Conservation (phyloP, 2,888 invertebrate species). For the Dorcus hopei region DNA sequence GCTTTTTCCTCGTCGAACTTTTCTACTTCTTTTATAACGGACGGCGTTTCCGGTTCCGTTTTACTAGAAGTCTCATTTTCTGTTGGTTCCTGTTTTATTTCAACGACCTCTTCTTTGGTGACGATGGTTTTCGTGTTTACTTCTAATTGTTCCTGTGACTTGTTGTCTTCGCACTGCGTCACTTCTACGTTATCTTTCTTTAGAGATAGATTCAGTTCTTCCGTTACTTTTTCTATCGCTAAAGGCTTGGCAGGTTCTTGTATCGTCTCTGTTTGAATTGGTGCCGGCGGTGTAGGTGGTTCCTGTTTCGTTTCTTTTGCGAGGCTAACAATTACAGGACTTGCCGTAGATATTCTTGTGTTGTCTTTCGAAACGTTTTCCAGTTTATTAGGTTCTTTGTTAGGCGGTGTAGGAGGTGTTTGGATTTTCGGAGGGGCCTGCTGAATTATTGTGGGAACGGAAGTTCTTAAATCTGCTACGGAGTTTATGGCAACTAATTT, state of each 20-base stretch:
- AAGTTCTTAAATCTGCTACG: conserved; percentile 10
- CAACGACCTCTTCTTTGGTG: conserved; percentile 28
- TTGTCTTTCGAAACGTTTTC: conserved; percentile 3
- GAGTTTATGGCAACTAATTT: conserved; percentile 23
- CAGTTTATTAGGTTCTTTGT: background rate
- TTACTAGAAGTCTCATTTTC: background rate
- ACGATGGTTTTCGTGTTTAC: conserved; percentile 29
- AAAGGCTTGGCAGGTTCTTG: conserved; percentile 19
- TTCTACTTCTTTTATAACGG: conserved; percentile 43
- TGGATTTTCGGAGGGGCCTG: conserved; percentile 10
- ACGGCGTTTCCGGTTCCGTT: conserved; percentile 31
- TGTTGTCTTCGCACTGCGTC: conserved; percentile 26
- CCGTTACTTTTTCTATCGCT: conserved; percentile 41
- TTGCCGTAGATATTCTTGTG: conserved; percentile 43
- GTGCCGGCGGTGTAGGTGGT: background rate
- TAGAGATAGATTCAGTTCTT: conserved; percentile 39
- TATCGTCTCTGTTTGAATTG: conserved; percentile 4
- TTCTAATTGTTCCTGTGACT: conserved; percentile 28
- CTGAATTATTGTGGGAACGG: conserved; percentile 17
- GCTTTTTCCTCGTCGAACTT: conserved; percentile 43
- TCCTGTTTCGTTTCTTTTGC: background rate
- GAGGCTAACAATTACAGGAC: conserved; percentile 48
- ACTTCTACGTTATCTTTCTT: conserved; percentile 31
- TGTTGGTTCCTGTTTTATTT: conserved; percentile 28
- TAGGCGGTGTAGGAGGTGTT: background rate